Conservation (phyloP, 2,113 vertebrate species). For the Oxyruncus cristatus region DNA sequence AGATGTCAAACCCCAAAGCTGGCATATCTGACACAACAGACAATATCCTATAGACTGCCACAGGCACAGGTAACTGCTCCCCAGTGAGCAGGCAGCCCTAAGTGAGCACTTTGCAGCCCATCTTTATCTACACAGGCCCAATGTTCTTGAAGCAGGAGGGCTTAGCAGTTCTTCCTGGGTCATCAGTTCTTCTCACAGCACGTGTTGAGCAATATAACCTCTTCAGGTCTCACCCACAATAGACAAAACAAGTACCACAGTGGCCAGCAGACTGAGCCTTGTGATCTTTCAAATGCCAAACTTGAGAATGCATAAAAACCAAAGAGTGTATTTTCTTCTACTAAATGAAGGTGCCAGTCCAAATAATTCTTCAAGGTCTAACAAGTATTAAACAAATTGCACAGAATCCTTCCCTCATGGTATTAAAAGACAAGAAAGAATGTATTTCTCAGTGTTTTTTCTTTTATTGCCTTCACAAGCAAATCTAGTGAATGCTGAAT, state of each 20-base stretch:
- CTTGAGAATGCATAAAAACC: not conserved
- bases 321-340: not conserved
- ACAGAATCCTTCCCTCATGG: not conserved
- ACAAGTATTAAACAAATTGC: not conserved
- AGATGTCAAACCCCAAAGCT: not conserved
- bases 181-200: not conserved
- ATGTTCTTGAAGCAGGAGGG: not conserved
- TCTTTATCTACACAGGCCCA: not conserved
- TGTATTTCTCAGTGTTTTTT: not conserved
- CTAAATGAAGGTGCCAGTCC: not conserved
- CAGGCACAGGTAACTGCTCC: not conserved
- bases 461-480: not conserved
- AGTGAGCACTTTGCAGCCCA: not conserved
- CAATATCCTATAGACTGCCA: not conserved
- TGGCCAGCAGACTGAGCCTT: not conserved
- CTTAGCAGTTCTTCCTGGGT: not conserved
- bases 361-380: not conserved
- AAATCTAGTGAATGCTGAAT: not conserved
- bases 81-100: not conserved
- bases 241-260: not conserved
- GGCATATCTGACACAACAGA: accelerated
- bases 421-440: not conserved
- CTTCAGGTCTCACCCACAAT: not conserved
- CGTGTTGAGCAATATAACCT: not conserved
- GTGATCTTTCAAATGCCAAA: not conserved